phyloP scores from a whole-genome alignment of 1,140 invertebrate species.

The Calliphora vicina region DNA sequence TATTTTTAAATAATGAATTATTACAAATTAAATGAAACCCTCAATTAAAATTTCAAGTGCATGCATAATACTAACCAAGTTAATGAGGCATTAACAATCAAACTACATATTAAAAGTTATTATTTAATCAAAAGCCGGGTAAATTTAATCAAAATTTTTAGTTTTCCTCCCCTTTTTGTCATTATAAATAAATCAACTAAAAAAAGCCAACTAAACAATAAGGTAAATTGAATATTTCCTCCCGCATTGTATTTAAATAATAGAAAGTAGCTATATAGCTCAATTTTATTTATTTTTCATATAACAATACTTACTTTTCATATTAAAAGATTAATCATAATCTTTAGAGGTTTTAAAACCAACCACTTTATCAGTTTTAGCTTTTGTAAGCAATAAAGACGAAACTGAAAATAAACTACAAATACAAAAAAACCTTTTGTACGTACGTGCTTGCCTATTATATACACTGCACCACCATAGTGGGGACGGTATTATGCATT shows the following conservation, averaged over 20 bases:
- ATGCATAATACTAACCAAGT: too few species aligned
- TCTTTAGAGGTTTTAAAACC: neutral
- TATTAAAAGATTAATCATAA: neutral
- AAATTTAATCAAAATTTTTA: too few species aligned
- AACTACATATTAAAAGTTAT: conserved; percentile 19
- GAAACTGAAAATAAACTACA: too few species aligned
- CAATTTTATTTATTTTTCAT: neutral
- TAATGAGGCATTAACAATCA: neutral
- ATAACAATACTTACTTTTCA: too few species aligned
- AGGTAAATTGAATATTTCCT: neutral
- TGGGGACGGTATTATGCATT: too few species aligned
- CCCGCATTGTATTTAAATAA: neutral
- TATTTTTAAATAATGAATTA: neutral
- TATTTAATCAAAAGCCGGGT: too few species aligned
- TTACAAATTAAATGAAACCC: conserved; percentile 22
- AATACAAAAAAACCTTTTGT: neutral
- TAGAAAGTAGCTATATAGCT: too few species aligned
- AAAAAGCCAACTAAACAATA: too few species aligned
- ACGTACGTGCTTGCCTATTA: too few species aligned
- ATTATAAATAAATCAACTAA: too few species aligned
- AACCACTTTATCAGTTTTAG: neutral
- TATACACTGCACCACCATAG: too few species aligned
- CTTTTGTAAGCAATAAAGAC: neutral
- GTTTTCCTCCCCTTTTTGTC: neutral
- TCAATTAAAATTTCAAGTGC: too few species aligned